phyloP scores from a whole-genome alignment of 2,888 invertebrate genomes.

The Melinaea menophilus region DNA sequence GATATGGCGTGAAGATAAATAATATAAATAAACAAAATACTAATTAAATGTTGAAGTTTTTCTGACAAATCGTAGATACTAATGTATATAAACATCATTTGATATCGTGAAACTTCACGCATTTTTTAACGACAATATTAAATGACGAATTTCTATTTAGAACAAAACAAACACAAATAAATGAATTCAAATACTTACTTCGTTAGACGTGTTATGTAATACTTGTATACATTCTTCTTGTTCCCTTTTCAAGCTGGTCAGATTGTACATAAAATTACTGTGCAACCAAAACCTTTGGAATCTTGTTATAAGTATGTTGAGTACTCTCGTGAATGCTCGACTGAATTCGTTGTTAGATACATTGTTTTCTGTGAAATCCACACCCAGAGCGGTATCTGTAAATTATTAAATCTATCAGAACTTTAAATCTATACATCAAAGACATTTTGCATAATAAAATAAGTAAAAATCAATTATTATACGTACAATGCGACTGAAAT shows the following conservation, averaged over 20 bases:
- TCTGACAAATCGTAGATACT: neutral
- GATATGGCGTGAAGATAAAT: too few species aligned
- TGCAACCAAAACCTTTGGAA: slow-evolving; percentile 61
- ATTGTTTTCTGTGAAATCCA: slow-evolving; percentile 52
- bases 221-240: slow-evolving; percentile 54
- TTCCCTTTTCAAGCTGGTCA: slow-evolving; percentile 49
- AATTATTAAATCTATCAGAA: slow-evolving; percentile 2
- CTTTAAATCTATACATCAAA: too few species aligned
- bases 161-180: neutral
- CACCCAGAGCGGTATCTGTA: slow-evolving; percentile 60
- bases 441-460: too few species aligned
- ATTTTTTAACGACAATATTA: neutral
- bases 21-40: too few species aligned
- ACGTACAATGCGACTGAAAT: too few species aligned
- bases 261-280: slow-evolving; percentile 47
- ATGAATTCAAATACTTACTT: slow-evolving; percentile 38
- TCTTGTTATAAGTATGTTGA: slow-evolving; percentile 53
- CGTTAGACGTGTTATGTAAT: slow-evolving; percentile 55
- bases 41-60: too few species aligned
- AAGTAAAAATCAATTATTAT: too few species aligned
- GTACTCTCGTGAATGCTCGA: slow-evolving; percentile 52
- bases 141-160: too few species aligned
- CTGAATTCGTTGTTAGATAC: slow-evolving; percentile 54
- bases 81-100: too few species aligned
- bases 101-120: too few species aligned